Conservation (phyloP, 2,113 vertebrate species). For the Stegastes partitus region DNA sequence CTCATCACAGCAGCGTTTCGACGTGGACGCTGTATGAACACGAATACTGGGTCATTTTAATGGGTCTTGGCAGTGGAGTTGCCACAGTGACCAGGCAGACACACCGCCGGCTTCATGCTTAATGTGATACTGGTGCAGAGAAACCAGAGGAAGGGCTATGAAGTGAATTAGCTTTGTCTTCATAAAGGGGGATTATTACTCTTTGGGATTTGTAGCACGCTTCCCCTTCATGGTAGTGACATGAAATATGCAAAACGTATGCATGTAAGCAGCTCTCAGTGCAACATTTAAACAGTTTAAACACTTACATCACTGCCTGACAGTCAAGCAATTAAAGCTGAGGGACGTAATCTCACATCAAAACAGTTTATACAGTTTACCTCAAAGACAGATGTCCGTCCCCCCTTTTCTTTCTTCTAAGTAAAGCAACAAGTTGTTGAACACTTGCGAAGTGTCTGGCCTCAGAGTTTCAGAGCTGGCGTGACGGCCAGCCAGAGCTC, state of each 20-base stretch:
- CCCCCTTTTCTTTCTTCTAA: slow-evolving; percentile 1
- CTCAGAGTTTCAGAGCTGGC: slow-evolving; percentile 36
- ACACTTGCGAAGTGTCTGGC: slow-evolving; percentile 29
- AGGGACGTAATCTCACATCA: neutral
- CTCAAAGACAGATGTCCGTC: slow-evolving; percentile 7
- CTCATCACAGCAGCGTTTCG: neutral
- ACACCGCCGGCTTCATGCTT: slow-evolving; percentile 21
- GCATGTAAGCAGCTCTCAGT: slow-evolving; percentile 4
- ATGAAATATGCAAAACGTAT: neutral
- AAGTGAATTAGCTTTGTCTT: slow-evolving; percentile 8
- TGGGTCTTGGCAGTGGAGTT: slow-evolving; percentile 15
- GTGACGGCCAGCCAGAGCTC: slow-evolving; percentile 31
- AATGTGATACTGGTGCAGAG: slow-evolving; percentile 1
- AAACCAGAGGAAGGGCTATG: neutral
- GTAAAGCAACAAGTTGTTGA: slow-evolving; percentile 27
- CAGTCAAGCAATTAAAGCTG: slow-evolving; percentile 1
- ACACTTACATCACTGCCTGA: neutral
- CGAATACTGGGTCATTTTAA: slow-evolving; percentile 39
- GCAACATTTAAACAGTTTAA: neutral
- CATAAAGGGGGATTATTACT: neutral
- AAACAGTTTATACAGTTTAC: neutral
- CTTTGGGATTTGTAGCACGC: neutral
- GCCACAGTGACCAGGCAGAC: slow-evolving; percentile 34
- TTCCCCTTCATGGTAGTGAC: neutral
- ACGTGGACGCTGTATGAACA: neutral